These are phyloP conservation scores for Diloba caeruleocephala DNA, from an alignment of 2,888 invertebrate species.

Conservation along the genomic window DNA sequence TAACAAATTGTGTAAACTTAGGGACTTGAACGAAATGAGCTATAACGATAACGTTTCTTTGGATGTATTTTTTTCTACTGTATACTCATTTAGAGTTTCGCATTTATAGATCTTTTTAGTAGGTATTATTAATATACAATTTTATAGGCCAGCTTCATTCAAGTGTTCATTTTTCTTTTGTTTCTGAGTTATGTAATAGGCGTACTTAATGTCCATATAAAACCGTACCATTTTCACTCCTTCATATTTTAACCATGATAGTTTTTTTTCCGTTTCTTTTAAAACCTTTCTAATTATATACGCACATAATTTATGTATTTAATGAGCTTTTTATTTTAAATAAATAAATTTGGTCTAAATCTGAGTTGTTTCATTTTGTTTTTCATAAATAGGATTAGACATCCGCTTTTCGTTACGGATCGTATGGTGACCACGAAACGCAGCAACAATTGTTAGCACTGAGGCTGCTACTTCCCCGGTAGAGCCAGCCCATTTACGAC, in stretches of 20 bases:
- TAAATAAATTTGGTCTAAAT: conserved; percentile 83
- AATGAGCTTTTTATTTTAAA: conserved; percentile 85
- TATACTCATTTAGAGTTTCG: conserved; percentile 86
- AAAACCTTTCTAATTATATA: conserved; percentile 76
- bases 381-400: conserved; percentile 2
- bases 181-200: conserved; percentile 62
- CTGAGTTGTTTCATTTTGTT: conserved; percentile 50
- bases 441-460: too few relatives aligned
- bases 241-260: conserved; percentile 65
- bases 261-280: conserved; percentile 64
- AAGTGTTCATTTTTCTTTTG: conserved; percentile 60
- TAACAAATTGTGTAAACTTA: conserved; percentile 87
- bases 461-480: too few relatives aligned
- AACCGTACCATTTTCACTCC: conserved; percentile 77
- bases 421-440: too few relatives aligned
- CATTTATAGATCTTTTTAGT: conserved; percentile 89
- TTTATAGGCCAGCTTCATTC: conserved; percentile 71
- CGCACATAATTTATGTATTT: conserved; percentile 87
- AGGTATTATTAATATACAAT: conserved; percentile 79
- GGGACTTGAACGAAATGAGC: conserved; percentile 85
- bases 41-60: conserved; percentile 79
- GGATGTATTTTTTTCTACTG: conserved; percentile 86
- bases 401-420: too few relatives aligned
- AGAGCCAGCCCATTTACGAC: too few relatives aligned
- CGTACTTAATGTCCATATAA: conserved; percentile 83